A percentile compares a stretch with the other conserved stretches of the same genome.
Evolutionary conservation across 2,888 invertebrate species (phyloP).

Genomic region (Netelia virgata): DNA sequence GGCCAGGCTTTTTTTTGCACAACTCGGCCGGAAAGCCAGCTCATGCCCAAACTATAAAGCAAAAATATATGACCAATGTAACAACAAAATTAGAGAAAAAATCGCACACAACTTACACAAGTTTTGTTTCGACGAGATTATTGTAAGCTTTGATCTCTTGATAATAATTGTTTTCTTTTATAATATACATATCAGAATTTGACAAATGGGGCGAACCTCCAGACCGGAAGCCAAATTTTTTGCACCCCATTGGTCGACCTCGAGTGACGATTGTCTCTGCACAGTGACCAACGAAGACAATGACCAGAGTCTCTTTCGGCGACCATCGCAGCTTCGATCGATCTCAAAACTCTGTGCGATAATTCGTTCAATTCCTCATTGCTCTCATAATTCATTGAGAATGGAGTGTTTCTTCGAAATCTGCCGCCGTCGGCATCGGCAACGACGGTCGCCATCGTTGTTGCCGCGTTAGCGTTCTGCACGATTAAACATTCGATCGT

Average conservation of each 20-base stretch:
- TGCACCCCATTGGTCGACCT: constrained; percentile 86
- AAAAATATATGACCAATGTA: constrained; percentile 4
- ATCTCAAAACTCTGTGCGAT: constrained; percentile 86
- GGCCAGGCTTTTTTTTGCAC: constrained; percentile 83
- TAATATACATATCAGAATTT: constrained; percentile 7
- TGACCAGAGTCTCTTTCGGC: constrained; percentile 86
- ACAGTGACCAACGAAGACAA: constrained; percentile 89
- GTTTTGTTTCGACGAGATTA: neutral
- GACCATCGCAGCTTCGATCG: constrained; percentile 87
- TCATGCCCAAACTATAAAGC: constrained; percentile 90
- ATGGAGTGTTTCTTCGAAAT: constrained; percentile 72
- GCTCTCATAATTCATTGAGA: constrained; percentile 78
- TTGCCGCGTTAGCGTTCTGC: constrained; percentile 72
- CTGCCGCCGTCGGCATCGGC: constrained; percentile 71
- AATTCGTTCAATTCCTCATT: constrained; percentile 86
- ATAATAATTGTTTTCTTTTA: constrained; percentile 14
- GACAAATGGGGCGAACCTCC: constrained; percentile 87
- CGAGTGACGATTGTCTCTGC: constrained; percentile 89
- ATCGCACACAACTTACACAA: neutral
- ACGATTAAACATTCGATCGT: neutral
- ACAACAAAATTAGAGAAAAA: neutral
- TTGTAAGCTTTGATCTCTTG: neutral
- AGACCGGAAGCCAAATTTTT: constrained; percentile 90
- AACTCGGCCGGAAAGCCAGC: constrained; percentile 89
- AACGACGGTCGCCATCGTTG: constrained; percentile 65